Evolutionary conservation across 2,888 invertebrate genomes (phyloP).

Genomic region (Rhamnusium bicolor): DNA sequence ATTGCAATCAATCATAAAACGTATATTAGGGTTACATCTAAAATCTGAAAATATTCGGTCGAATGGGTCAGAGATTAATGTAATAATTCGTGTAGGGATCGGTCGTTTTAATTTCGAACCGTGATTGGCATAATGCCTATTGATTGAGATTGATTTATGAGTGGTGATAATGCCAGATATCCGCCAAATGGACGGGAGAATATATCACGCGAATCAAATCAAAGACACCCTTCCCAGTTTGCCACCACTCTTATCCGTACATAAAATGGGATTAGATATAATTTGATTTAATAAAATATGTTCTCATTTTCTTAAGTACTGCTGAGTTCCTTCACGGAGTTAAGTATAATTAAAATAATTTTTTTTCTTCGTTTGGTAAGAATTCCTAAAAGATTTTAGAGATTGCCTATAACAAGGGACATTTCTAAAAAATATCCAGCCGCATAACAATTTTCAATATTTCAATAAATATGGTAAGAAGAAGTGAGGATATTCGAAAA

Average conservation of each 20-base stretch:
- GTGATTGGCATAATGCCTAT: slow-evolving; percentile 56
- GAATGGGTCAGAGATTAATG: slow-evolving; percentile 52
- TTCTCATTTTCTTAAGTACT: slow-evolving; percentile 7
- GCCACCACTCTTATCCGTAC: slow-evolving; percentile 8
- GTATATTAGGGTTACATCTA: slow-evolving; percentile 23
- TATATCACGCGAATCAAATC: slow-evolving; percentile 30
- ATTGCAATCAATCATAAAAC: slow-evolving; percentile 20
- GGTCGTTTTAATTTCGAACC: slow-evolving; percentile 49
- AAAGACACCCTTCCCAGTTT: slow-evolving; percentile 15
- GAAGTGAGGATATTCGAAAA: too few species aligned
- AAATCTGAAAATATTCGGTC: slow-evolving; percentile 45
- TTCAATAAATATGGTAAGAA: too few species aligned
- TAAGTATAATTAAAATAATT: neutral
- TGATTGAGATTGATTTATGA: slow-evolving; percentile 58
- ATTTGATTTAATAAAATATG: slow-evolving; percentile 18
- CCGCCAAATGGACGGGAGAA: slow-evolving; percentile 38
- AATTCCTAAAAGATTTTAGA: too few species aligned
- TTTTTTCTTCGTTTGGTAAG: neutral
- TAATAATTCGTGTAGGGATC: slow-evolving; percentile 48
- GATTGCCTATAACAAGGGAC: too few species aligned
- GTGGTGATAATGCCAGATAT: slow-evolving; percentile 53
- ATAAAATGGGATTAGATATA: slow-evolving; percentile 16
- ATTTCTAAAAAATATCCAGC: too few species aligned
- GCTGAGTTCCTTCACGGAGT: neutral
- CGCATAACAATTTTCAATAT: too few species aligned